Conservation (phyloP, 2,797 vertebrate species). For the Halcyon chelicuti region DNA sequence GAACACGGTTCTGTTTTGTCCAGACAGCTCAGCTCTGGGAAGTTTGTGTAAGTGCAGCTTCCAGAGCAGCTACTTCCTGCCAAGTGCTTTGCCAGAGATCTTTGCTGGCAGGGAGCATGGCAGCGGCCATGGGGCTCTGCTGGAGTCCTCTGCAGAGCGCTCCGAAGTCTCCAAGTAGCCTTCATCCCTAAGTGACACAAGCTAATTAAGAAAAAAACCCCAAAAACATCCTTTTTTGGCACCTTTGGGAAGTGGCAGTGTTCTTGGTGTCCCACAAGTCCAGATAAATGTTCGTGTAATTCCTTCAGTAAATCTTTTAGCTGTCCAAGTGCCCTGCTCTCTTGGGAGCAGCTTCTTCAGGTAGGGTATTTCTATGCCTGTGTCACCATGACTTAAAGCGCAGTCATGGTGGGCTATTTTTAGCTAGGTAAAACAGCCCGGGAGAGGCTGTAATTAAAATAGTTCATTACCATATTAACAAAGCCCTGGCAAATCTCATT, state of each 20-base stretch:
- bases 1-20: slow-evolving; percentile 31
- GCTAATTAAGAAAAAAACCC: background rate
- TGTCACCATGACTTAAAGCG: background rate
- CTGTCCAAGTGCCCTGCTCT: background rate
- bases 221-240: background rate
- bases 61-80: slow-evolving; percentile 52
- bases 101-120: background rate
- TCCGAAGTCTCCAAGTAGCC: background rate
- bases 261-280: background rate
- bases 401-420: slow-evolving; percentile 59
- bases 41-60: slow-evolving; percentile 47
- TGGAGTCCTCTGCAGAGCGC: background rate
- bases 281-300: background rate
- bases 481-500: slow-evolving; percentile 46
- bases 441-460: slow-evolving; percentile 69
- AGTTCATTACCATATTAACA: slow-evolving; percentile 71
- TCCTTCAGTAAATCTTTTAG: background rate
- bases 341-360: background rate
- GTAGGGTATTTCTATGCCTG: background rate
- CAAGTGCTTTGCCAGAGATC: slow-evolving; percentile 39
- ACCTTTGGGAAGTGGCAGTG: background rate
- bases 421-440: slow-evolving; percentile 52
- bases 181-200: background rate
- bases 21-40: slow-evolving; percentile 57
- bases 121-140: background rate